phyloP scores from a whole-genome alignment of 2,113 vertebrate genomes.

The Cygnus atratus region DNA sequence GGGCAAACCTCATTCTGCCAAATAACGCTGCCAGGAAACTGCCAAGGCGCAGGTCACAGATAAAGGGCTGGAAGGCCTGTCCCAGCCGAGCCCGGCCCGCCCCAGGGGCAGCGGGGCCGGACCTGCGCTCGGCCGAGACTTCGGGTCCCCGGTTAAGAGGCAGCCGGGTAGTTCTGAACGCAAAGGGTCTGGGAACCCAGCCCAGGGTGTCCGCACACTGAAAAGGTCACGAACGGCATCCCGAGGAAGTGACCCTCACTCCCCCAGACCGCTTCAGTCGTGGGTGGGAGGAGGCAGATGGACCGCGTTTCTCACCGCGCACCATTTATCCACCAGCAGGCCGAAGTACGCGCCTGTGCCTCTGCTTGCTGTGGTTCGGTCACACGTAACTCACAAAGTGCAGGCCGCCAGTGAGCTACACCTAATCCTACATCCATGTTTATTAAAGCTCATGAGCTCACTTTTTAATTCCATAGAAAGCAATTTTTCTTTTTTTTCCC shows the following conservation, averaged over 20 bases:
- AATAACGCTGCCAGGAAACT: slow-evolving; percentile 27
- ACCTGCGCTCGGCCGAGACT: background rate
- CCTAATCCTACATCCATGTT: background rate
- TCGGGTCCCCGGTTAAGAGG: background rate
- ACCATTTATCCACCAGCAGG: background rate
- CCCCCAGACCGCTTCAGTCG: background rate
- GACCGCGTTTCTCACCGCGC: background rate
- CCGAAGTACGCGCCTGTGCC: background rate
- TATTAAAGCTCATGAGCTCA: slow-evolving; percentile 5
- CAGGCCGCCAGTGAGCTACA: background rate
- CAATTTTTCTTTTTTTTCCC: background rate
- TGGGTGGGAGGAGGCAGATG: background rate
- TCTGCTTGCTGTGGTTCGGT: background rate
- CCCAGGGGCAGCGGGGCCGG: rapidly evolving
- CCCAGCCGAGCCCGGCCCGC: background rate
- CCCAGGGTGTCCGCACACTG: background rate
- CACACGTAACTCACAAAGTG: background rate
- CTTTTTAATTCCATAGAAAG: background rate
- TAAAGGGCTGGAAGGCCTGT: background rate
- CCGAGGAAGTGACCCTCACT: background rate
- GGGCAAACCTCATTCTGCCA: background rate
- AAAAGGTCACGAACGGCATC: background rate
- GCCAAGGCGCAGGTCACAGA: slow-evolving; percentile 33
- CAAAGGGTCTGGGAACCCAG: background rate
- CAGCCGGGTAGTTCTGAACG: background rate